Conservation (phyloP, 2,113 vertebrate genomes). For the Eulemur macaco region DNA sequence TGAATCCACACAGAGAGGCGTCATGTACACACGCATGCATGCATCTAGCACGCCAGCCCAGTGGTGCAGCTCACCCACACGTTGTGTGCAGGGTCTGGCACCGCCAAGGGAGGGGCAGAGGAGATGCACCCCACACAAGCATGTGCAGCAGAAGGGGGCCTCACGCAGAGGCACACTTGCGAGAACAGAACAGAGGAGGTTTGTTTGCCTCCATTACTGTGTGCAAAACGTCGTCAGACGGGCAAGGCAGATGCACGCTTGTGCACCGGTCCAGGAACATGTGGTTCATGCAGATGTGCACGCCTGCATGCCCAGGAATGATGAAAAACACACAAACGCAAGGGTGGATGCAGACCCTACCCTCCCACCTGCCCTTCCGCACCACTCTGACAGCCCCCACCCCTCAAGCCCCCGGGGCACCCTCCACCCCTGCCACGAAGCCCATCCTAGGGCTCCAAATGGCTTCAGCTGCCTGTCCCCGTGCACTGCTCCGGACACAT, state of each 20-base stretch:
- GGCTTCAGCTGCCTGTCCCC: neutral
- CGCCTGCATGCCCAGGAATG: neutral
- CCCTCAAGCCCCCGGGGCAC: neutral
- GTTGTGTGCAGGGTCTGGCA: neutral
- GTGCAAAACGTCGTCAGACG: neutral
- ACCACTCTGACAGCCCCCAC: neutral
- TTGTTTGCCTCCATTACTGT: neutral
- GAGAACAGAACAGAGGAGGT: neutral
- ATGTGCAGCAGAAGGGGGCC: neutral
- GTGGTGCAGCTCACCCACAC: neutral
- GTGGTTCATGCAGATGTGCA: neutral
- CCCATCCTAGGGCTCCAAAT: neutral
- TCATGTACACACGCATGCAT: neutral
- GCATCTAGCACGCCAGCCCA: neutral
- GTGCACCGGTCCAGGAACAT: neutral
- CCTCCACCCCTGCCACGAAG: neutral
- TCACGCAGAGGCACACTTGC: neutral
- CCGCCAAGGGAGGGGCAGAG: neutral
- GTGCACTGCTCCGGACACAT: neutral
- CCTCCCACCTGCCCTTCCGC: neutral
- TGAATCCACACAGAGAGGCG: no score
- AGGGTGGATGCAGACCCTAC: neutral
- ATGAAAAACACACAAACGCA: neutral
- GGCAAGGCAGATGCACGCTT: neutral
- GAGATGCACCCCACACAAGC: neutral